Evolutionary conservation across 2,113 vertebrate species (phyloP), one percentile per base, ranked within the genome.

Genomic region (Sciurus niger): DNA sequence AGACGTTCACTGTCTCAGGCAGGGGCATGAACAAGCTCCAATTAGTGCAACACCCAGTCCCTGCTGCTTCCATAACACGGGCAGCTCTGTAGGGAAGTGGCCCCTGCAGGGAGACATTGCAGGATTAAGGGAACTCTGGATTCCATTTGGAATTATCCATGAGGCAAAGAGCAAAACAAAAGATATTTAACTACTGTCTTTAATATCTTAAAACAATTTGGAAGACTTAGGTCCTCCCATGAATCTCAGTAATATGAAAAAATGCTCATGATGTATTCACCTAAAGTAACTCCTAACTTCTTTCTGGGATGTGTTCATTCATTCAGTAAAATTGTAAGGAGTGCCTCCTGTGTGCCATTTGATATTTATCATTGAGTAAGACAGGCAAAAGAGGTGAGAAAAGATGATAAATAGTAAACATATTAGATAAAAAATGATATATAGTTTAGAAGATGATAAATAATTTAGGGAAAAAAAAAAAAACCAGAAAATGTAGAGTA

Each of bases 1-100:
- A 97, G 97, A 84, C 12, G n/a, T 97, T 97, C 97, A 79, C 97
- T 96, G 51, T 85, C 32, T 92, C 53, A 86, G 87, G 70, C 77
- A 91, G 63, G 87, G 96, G 70, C 95, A 68, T 67, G 73, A 85
- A 94, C 95, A 89, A 70, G 96, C 97, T 97, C 90, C 96, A 92
- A 96, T 97, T 63, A 97, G 90, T 67, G 73, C 60, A 93, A 91
- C 14, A 58, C 82, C 94, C 80, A 51, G 34, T 43, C 24, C 32
- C 6, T 93, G 70, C 89, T 92, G 74, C 76, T 43, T 22, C 48
- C 40, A 91, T 25, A 25, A 37, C 4, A 3, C 43, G 22, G 43
- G 72, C 11, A n/a, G 34, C 55, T 48, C 63, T 68, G 67, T 65
- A 46, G 73, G 73, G 48, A 93, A 67, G 63, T 12, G 18, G 28